Base-by-base conservation (phyloP, 1,140 invertebrate genomes). In the Drosophila simulans region DNA sequence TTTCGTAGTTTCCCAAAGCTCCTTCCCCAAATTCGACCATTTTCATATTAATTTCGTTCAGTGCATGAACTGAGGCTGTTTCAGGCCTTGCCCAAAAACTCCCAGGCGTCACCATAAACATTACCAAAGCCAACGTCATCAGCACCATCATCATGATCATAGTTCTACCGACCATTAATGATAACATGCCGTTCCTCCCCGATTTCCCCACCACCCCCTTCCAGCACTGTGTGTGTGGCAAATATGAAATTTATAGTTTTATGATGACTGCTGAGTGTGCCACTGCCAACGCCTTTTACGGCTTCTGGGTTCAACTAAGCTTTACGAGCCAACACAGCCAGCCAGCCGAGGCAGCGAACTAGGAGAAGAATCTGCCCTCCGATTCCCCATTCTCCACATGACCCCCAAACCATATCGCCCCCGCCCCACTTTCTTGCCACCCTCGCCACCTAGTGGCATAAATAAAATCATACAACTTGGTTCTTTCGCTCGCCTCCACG, bases 161-260 rank as follows among this genome's bases (percentile, higher is more conserved):
- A 83, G 79, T 88, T 76, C 86, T 69, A 77, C 84, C 76, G 80
- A 89, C 45, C 79, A 89, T 86, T 86, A 86, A 86, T 88, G 83
- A 88, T 88, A 88, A 78, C 82, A 88, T 68, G 75, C 74, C 81
- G 27, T 51, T 60, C 64, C 53, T 45, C 40, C 53, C 46, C 59
- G 34, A 42, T 37, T 35, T 22, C 17, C n/a, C 65, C 25, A 17
- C 13, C 34, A 8, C 3, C 25, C 17, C 45, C 43, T 12, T 31
- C 39, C 17, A 48, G 25, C 13, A 22, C 42, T 64, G 51, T 65
- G 63, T 63, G 77, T 85, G 68, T 80, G 63, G 77, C 86, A 90
- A 90, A 90, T 90, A 91, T 83, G 86, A 90, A 90, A 90, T 90
- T 90, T 90, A 90, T 90, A 86, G 88, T 90, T 90, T 90, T 90